Conservation (phyloP, 2,888 invertebrate species). For the Amphipyra berbera region DNA sequence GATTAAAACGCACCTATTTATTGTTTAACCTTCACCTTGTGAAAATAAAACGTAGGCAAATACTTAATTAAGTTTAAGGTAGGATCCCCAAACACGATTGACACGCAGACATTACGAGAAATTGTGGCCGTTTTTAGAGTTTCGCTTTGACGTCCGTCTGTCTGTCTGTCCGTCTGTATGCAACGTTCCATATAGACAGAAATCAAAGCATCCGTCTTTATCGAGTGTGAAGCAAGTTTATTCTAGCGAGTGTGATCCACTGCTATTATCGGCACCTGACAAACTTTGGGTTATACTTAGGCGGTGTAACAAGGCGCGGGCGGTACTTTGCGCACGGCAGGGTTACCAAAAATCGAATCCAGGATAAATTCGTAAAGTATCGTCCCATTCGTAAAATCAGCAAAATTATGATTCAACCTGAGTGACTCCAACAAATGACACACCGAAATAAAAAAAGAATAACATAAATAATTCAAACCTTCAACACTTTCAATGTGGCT, state of each 20-base stretch:
- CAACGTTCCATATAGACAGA: too few relatives aligned
- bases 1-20: too few relatives aligned
- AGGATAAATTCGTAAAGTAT: constrained; percentile 4
- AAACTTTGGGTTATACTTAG: constrained; percentile 49
- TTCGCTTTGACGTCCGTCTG: too few relatives aligned
- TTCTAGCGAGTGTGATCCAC: constrained; percentile 35
- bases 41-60: too few relatives aligned
- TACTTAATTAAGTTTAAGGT: too few relatives aligned
- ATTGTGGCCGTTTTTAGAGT: too few relatives aligned
- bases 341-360: constrained; percentile 28
- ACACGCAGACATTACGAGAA: too few relatives aligned
- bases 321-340: constrained; percentile 15
- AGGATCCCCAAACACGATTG: too few relatives aligned
- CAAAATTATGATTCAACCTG: neutral
- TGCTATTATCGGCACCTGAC: constrained; percentile 53
- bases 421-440: neutral
- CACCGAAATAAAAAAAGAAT: constrained; percentile 17
- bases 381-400: neutral
- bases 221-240: constrained; percentile 38
- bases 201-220: constrained; percentile 29
- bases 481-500: constrained; percentile 27
- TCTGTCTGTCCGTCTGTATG: too few relatives aligned
- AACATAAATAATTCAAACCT: neutral
- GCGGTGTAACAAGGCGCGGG: constrained; percentile 20
- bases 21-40: too few relatives aligned